Conservation (phyloP, 2,888 invertebrate genomes). For the Drosophila barbarae region DNA sequence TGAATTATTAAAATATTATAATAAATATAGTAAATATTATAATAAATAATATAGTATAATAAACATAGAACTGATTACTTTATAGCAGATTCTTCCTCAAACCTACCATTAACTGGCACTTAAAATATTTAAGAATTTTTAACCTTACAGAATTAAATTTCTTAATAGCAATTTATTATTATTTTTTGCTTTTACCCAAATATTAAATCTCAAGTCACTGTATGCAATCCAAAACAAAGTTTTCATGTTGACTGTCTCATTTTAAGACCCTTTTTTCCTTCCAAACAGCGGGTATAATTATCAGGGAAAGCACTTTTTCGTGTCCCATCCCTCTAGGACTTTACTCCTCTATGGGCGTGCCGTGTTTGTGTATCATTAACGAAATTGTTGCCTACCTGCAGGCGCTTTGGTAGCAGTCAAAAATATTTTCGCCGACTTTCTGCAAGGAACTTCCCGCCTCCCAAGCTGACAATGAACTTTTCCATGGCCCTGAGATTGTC, state of each 20-base stretch:
- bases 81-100: no score
- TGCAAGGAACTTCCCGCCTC: not conserved
- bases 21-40: no score
- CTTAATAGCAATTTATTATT: not conserved
- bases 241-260: conserved; percentile 5
- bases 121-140: no score
- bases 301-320: conserved; percentile 41
- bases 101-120: no score
- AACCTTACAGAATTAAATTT: not conserved
- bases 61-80: no score
- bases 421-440: conserved; percentile 1
- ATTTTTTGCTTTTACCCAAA: not conserved
- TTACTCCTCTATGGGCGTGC: not conserved
- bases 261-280: not conserved
- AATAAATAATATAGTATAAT: no score
- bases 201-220: not conserved
- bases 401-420: conserved; percentile 41
- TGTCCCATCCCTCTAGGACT: not conserved
- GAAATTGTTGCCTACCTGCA: conserved; percentile 45
- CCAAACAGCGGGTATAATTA: conserved; percentile 17
- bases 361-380: conserved; percentile 61
- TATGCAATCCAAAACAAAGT: not conserved
- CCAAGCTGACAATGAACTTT: conserved; percentile 12
- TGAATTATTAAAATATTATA: no score
- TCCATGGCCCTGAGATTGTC: not conserved